Evolutionary conservation across 2,888 invertebrate genomes (phyloP), one percentile per base, ranked within the genome.

Genomic region (Balanococcus diminutus): DNA sequence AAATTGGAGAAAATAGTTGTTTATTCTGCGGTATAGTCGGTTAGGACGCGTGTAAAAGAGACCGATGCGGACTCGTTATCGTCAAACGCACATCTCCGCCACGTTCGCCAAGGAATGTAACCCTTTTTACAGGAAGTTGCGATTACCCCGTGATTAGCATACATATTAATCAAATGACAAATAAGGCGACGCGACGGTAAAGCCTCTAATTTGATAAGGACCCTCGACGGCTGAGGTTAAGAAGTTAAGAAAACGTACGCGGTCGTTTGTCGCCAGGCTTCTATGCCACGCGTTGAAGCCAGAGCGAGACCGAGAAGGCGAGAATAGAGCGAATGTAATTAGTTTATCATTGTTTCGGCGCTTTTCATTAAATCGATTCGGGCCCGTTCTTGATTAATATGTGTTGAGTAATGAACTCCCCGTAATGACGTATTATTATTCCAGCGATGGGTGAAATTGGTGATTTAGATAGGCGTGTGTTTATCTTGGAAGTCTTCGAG

Each of bases 101-200:
- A 79, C 75, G 36, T 79, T 79, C 11, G 32, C 36, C 32, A 19
- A 32, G 75, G 75, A 79, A 79, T 79, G 75, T 79, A 79, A 79
- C 75, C 75, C 75, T 79, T 79, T 79, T 79, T 79, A 67, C 36
- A 56, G 67, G 84, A 84, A 84, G 36, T 72, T 72, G 61, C 84
- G 67, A 84, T 84, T 84, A 67, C 67, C 61, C 84, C 67, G 84
- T 61, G 84, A 84, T 84, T 84, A 84, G 84, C 84, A 84, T 84
- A 84, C 84, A 61, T 84, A 84, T 84, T 84, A 84, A 84, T 84
- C 84, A 84, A 84, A 84, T 84, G 84, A 84, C 84, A 84, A 84
- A 84, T 84, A 84, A 82, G 82, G 61, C 84, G 84, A 84, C 84
- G 61, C 84, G 84, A 84, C 84, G 67, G 67, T 56, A 84, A 84